A percentile compares a stretch with the other conserved stretches of the same genome.
These are phyloP conservation scores for Pantelozetes paolii DNA, from an alignment of 2,888 invertebrate genomes.

Conservation along the genomic window DNA sequence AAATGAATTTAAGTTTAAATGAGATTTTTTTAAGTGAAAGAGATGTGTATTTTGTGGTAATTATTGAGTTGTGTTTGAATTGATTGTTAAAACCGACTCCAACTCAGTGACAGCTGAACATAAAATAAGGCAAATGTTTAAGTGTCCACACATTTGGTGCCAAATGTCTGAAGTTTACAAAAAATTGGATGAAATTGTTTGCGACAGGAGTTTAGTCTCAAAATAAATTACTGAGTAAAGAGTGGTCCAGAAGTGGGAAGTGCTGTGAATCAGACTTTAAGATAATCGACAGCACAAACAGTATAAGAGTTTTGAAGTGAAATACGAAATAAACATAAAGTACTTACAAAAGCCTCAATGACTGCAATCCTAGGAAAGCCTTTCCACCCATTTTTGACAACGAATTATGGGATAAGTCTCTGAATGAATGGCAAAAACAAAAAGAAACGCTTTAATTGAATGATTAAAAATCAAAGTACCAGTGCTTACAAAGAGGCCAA, in stretches of 20 bases:
- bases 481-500: conserved; percentile 40
- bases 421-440: conserved; percentile 16
- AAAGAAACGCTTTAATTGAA: neutral
- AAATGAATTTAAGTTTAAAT: too few species aligned
- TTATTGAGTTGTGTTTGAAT: too few species aligned
- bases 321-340: neutral
- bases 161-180: too few species aligned
- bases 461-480: neutral
- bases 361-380: conserved; percentile 38
- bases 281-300: neutral
- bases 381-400: conserved; percentile 34
- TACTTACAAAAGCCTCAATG: conserved; percentile 39
- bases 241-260: neutral
- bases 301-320: neutral
- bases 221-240: too few species aligned
- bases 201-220: too few species aligned
- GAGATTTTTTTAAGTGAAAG: too few species aligned
- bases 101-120: too few species aligned
- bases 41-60: too few species aligned
- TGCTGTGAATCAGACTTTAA: neutral
- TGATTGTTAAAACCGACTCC: too few species aligned
- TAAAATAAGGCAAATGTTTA: too few species aligned
- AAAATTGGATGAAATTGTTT: too few species aligned
- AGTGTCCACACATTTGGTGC: too few species aligned
- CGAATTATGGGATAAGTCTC: conserved; percentile 34